Conservation (phyloP, 2,888 invertebrate genomes). For the Leistus spinibarbis region DNA sequence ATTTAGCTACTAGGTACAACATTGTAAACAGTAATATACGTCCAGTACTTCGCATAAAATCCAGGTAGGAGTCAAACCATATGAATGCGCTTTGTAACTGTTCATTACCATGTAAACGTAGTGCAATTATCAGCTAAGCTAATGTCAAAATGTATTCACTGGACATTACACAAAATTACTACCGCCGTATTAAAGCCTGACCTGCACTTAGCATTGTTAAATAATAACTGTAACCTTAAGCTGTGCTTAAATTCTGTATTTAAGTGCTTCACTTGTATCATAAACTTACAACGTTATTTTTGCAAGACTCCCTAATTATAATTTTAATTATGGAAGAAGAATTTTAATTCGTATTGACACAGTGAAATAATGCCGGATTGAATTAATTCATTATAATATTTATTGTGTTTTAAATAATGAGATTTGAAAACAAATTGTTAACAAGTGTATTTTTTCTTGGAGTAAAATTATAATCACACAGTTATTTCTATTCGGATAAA, state of each 20-base stretch:
- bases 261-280: neutral
- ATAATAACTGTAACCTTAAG: neutral
- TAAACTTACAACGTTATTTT: neutral
- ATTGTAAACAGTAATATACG: neutral
- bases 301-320: too few species aligned
- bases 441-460: neutral
- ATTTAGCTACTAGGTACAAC: neutral
- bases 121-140: neutral
- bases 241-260: constrained; percentile 1
- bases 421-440: neutral
- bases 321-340: neutral
- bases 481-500: neutral
- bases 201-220: neutral
- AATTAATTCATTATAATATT: neutral
- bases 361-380: neutral
- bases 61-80: neutral
- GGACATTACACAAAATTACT: neutral
- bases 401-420: neutral
- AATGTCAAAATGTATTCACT: neutral
- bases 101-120: constrained; percentile 6
- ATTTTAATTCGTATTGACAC: neutral
- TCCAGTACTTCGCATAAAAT: neutral
- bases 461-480: neutral
- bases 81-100: neutral
- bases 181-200: neutral